Conservation (phyloP, 1,140 invertebrate genomes). For the Brachionus sp. region DNA sequence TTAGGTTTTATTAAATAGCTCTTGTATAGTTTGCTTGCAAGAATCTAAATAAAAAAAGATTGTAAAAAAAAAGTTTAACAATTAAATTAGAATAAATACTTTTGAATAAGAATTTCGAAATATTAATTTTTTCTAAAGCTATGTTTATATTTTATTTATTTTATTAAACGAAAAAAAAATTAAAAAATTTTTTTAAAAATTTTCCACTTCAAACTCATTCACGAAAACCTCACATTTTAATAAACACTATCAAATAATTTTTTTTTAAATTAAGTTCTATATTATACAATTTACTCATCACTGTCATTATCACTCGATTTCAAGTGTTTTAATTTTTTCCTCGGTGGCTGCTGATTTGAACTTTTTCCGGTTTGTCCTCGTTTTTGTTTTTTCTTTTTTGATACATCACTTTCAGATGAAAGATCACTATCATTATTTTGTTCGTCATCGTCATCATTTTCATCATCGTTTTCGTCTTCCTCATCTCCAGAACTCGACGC, state of each 20-base stretch:
- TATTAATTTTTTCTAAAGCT: too few relatives aligned
- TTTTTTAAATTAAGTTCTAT: neutral
- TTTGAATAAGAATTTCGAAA: too few relatives aligned
- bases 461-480: neutral
- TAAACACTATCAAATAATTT: neutral
- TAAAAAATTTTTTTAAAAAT: neutral
- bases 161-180: slow-evolving; percentile 15
- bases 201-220: neutral
- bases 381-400: slow-evolving; percentile 34
- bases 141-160: neutral
- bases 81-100: too few relatives aligned
- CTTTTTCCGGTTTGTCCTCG: neutral
- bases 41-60: too few relatives aligned
- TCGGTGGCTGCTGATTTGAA: slow-evolving; percentile 35
- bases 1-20: too few relatives aligned
- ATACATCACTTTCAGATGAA: neutral
- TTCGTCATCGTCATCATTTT: slow-evolving; percentile 2
- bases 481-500: neutral
- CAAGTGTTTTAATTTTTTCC: slow-evolving; percentile 33
- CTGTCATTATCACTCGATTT: slow-evolving; percentile 36
- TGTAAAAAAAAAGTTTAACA: too few relatives aligned
- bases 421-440: neutral
- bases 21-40: too few relatives aligned
- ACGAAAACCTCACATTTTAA: neutral
- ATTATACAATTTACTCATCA: slow-evolving; percentile 19